Conservation (phyloP, 2,797 vertebrate genomes). For the Trichosurus vulpecula region DNA sequence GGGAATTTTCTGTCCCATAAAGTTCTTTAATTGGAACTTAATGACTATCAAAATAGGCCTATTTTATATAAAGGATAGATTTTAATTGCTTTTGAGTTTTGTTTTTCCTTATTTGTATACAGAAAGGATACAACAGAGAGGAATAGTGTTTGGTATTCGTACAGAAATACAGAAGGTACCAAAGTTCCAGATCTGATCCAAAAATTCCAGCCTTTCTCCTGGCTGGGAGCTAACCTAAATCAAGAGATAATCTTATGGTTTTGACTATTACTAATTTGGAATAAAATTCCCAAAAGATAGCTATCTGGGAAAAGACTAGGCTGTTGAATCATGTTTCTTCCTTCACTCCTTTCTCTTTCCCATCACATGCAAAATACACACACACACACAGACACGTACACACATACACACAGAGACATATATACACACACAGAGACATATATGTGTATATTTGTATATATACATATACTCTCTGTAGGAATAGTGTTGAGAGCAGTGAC, state of each 20-base stretch:
- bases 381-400: too few relatives aligned
- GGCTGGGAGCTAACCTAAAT: not conserved
- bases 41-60: not conserved
- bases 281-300: not conserved
- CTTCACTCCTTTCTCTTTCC: not conserved
- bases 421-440: too few relatives aligned
- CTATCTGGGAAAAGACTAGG: not conserved
- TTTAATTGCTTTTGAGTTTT: not conserved
- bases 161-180: not conserved
- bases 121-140: not conserved
- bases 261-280: not conserved
- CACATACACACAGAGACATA: too few relatives aligned
- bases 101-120: not conserved
- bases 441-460: too few relatives aligned
- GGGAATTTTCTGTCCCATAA: not conserved
- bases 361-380: not conserved
- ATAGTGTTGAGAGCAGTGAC: too few relatives aligned
- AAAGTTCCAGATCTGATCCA: not conserved
- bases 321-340: not conserved
- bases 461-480: not conserved
- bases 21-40: not conserved
- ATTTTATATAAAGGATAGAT: not conserved
- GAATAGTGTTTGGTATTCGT: not conserved
- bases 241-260: not conserved
- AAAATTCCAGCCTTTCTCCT: not conserved